A percentile compares a stretch with the other conserved stretches of the same genome.
These are phyloP conservation scores for Serinus canaria DNA, from an alignment of 2,113 vertebrate species.

Conservation along the genomic window DNA sequence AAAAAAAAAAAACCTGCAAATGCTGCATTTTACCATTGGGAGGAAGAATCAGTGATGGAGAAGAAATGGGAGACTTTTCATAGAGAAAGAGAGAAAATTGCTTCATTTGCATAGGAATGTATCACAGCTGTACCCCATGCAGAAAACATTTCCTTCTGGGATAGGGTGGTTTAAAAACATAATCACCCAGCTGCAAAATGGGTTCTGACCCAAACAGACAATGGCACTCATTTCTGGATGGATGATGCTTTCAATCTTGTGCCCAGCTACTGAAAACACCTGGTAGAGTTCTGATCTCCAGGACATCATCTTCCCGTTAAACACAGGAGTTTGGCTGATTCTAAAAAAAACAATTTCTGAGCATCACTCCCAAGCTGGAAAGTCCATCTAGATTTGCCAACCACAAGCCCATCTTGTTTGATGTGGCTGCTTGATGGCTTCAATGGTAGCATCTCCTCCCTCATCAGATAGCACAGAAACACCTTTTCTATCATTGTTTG, in stretches of 20 bases:
- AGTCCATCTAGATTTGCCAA: not conserved
- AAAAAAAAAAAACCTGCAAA: not conserved
- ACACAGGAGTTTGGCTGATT: not conserved
- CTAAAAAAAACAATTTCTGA: not conserved
- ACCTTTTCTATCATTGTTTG: not conserved
- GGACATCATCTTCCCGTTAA: not conserved
- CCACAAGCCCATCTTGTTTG: not conserved
- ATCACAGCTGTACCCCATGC: slow-evolving; percentile 26
- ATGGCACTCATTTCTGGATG: not conserved
- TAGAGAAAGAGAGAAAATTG: slow-evolving; percentile 13
- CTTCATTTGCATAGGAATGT: slow-evolving; percentile 42
- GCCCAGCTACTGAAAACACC: not conserved
- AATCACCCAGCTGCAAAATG: not conserved
- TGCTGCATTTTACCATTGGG: not conserved
- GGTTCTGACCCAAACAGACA: not conserved
- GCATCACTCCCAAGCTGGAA: not conserved
- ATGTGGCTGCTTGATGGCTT: not conserved
- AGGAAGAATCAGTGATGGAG: not conserved
- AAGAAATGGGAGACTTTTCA: slow-evolving; percentile 27
- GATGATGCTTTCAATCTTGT: not conserved
- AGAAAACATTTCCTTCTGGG: not conserved
- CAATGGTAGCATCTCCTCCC: not conserved
- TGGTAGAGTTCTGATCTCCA: not conserved
- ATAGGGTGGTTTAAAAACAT: not conserved
- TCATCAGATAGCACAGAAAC: not conserved